Evolutionary conservation across 1,140 invertebrate species (phyloP).

Genomic region (Mizuhopecten yessoensis): DNA sequence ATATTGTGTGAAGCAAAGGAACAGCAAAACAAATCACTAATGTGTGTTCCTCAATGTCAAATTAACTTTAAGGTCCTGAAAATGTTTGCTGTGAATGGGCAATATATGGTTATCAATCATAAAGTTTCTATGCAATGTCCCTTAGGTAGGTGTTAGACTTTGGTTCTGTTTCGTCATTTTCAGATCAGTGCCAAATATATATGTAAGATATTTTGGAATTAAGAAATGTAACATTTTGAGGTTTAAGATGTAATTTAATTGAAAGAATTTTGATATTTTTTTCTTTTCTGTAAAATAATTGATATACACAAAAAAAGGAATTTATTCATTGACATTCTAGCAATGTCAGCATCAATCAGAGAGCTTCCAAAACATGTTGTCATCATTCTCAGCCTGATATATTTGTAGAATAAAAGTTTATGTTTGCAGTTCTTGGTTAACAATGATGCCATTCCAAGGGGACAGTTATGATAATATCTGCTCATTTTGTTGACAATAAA

Average conservation of each 20-base stretch:
- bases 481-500: background rate
- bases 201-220: background rate
- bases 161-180: background rate
- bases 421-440: slow-evolving; percentile 23
- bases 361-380: background rate
- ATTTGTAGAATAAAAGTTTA: background rate
- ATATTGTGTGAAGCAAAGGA: background rate
- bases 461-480: background rate
- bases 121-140: slow-evolving; percentile 24
- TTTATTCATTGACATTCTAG: background rate
- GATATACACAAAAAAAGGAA: too few relatives aligned
- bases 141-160: background rate
- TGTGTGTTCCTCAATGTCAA: background rate
- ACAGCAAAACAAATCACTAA: background rate
- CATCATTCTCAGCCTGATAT: background rate
- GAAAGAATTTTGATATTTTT: background rate
- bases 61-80: background rate
- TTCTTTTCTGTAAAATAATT: background rate
- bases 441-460: background rate
- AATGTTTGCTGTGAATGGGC: background rate
- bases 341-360: background rate
- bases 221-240: background rate
- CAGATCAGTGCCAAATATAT: background rate
- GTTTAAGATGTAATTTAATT: background rate
- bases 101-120: background rate